Evolutionary conservation across 2,113 vertebrate genomes (phyloP).

Genomic region (Cnemophilus loriae): DNA sequence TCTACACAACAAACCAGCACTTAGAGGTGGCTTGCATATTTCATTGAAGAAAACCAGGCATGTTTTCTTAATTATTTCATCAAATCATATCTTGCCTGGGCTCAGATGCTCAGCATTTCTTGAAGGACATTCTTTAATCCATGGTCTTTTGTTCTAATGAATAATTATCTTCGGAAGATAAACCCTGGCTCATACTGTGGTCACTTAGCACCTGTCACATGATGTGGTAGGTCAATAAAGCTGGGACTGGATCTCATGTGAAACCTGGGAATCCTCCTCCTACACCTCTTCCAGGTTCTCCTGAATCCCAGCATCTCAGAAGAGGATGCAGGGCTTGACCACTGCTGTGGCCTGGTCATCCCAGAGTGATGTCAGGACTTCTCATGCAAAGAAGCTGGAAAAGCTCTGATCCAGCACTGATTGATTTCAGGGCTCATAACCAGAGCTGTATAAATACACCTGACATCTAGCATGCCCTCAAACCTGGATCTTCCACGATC

Average conservation of each 20-base stretch:
- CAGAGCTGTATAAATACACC: background rate
- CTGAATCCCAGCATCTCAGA: background rate
- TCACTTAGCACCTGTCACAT: background rate
- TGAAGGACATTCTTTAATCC: background rate
- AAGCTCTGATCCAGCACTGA: background rate
- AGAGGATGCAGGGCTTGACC: background rate
- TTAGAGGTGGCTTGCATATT: constrained; percentile 27
- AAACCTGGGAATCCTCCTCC: background rate
- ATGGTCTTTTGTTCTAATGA: background rate
- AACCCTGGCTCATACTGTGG: background rate
- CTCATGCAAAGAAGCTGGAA: background rate
- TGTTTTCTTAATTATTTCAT: constrained; percentile 60
- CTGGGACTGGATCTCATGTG: background rate
- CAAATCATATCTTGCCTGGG: background rate
- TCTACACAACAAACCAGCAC: background rate
- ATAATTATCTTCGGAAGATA: background rate
- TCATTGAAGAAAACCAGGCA: constrained; percentile 22
- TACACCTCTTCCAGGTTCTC: background rate
- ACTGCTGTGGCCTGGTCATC: background rate
- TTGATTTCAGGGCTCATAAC: background rate
- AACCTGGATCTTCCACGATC: background rate
- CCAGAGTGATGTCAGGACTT: background rate
- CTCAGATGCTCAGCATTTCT: background rate
- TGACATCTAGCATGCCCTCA: background rate
- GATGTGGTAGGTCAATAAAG: background rate